Evolutionary conservation across 2,113 vertebrate genomes (phyloP).

Genomic region (Centropus bengalensis): DNA sequence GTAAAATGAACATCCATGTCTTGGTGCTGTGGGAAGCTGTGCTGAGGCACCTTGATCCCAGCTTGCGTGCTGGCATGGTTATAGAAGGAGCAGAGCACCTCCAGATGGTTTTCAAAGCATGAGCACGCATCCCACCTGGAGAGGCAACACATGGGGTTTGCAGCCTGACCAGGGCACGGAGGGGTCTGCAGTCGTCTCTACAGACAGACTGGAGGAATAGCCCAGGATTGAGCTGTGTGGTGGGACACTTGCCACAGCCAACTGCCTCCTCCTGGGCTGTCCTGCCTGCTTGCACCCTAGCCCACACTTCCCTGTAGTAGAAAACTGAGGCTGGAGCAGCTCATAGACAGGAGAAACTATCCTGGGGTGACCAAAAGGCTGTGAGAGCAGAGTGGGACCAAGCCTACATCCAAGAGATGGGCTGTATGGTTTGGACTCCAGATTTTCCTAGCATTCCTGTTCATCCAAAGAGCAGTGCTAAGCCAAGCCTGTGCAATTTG

Average conservation of each 20-base stretch:
- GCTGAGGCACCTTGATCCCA: background rate
- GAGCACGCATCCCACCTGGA: background rate
- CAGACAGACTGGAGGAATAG: background rate
- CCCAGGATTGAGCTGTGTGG: rapidly evolving
- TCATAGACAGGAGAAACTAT: background rate
- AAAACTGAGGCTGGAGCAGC: background rate
- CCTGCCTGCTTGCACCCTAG: background rate
- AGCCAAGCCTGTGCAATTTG: background rate
- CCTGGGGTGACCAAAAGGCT: background rate
- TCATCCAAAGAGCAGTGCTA: background rate
- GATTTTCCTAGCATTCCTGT: background rate
- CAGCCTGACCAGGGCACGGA: background rate
- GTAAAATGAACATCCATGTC: background rate
- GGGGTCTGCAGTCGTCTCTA: background rate
- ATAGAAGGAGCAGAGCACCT: background rate
- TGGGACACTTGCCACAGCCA: background rate
- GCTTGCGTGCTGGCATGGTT: background rate
- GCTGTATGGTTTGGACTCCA: background rate
- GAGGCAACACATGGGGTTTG: background rate
- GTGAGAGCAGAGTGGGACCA: background rate
- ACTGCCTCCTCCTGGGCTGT: background rate
- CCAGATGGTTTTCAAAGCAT: background rate
- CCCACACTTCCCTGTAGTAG: background rate
- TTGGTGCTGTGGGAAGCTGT: background rate
- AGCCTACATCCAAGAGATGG: background rate